Base-by-base conservation (phyloP, 2,797 vertebrate species). In the Enteromius viviparus region DNA sequence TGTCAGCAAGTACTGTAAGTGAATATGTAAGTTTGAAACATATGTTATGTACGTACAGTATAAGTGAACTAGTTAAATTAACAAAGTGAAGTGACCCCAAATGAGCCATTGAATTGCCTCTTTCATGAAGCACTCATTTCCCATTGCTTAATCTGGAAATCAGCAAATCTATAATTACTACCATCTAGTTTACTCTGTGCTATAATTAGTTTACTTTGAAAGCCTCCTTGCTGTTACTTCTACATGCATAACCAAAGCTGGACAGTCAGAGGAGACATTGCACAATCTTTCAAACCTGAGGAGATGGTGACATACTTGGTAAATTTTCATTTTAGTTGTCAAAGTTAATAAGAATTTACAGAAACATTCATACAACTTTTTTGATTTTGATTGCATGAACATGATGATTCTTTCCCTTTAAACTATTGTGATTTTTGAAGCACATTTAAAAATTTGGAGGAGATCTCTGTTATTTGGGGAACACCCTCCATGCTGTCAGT, bases 161-260 rank as follows among this genome's bases (percentile, higher is more conserved):
- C 60, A 19, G 70, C 14, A 3, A 6, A 32, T 65, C 58, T 78
- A 49, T 45, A 37, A 79, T 53, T 79, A 76, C 58, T 8, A 66
- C 23, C 14, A 23, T 62, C 1, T 2, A 29, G 37, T 82, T 82
- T 47, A 75, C 70, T 64, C 12, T 47, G 19, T 62, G 9, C 60
- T 82, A 76, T 82, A 76, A 76, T 76, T 83, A 69, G 37, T 32
- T 76, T 83, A 40, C 70, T 66, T 64, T 40, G 15, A 40, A 47
- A 76, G 21, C 14, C 34, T 58, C 26, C 58, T 42, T 55, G 23
- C 23, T 60, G 17, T 51, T 82, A 23, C n/a, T 76, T n/a, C 32
- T 66, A 81, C 64, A 40, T 81, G 60, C 32, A 66, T 37, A 37
- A 64, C 55, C 70, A 64, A 55, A 51, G 32, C 71, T 58, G 17